These are phyloP conservation scores for Atopsyche davidsoni DNA, from an alignment of 1,140 invertebrate genomes.

Conservation along the genomic window DNA sequence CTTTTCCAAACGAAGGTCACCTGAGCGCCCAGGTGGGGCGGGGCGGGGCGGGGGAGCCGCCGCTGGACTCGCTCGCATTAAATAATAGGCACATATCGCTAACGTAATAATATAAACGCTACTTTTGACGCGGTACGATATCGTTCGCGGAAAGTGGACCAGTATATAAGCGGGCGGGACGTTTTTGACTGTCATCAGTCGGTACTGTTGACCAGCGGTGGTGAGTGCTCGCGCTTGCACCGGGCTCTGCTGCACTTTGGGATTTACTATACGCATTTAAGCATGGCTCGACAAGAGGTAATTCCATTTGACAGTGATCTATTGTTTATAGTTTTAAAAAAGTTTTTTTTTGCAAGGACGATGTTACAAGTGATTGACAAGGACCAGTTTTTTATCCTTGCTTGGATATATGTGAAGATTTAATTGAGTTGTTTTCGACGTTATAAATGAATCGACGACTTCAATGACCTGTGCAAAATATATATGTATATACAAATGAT, in stretches of 20 bases:
- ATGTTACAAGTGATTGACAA: neutral
- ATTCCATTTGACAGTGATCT: neutral
- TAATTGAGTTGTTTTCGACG: too few species aligned
- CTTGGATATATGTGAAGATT: too few species aligned
- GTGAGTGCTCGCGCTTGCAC: constrained; percentile 5
- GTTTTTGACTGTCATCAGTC: constrained; percentile 27
- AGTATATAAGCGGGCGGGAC: constrained; percentile 23
- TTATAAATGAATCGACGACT: too few species aligned
- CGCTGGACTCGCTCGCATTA: constrained; percentile 3
- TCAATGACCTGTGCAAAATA: too few species aligned
- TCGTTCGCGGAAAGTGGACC: constrained; percentile 23
- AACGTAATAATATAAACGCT: constrained; percentile 14
- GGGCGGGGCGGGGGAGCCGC: neutral
- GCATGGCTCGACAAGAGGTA: constrained; percentile 19
- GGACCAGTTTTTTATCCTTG: too few species aligned
- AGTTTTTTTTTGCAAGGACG: neutral
- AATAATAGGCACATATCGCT: constrained; percentile 10
- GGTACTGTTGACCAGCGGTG: constrained; percentile 16
- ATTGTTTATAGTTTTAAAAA: neutral
- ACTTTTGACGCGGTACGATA: constrained; percentile 6
- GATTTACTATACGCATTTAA: neutral
- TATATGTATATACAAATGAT: too few species aligned
- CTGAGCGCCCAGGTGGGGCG: too few species aligned
- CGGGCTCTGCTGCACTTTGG: neutral
- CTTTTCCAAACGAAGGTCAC: too few species aligned